Conservation (phyloP, 2,888 invertebrate species). For the Argyresthia albistria region DNA sequence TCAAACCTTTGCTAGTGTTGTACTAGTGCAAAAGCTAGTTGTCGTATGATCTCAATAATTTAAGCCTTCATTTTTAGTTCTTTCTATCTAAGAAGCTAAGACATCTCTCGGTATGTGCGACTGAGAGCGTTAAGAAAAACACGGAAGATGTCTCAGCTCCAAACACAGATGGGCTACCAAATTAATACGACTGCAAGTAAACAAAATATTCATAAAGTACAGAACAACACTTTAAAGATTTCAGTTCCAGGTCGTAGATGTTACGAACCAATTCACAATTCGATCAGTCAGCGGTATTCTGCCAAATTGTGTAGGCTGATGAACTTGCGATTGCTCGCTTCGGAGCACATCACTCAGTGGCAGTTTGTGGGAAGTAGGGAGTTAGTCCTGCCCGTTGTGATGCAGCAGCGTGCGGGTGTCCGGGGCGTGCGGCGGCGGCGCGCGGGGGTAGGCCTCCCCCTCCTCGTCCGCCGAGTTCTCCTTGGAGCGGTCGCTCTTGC, state of each 20-base stretch:
- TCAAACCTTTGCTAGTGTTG: slow-evolving; percentile 40
- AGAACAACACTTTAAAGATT: background rate
- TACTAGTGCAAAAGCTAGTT: slow-evolving; percentile 12
- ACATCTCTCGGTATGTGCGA: background rate
- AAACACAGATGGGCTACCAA: background rate
- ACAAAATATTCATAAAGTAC: background rate
- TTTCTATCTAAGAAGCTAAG: background rate
- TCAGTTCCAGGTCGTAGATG: slow-evolving; percentile 15
- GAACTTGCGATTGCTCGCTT: too few species aligned
- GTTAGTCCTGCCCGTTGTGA: slow-evolving; percentile 86
- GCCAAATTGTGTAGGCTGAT: too few species aligned
- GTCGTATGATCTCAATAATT: slow-evolving; percentile 1
- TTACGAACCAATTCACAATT: slow-evolving; percentile 7
- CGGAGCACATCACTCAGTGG: too few species aligned
- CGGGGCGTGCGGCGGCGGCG: slow-evolving; percentile 70
- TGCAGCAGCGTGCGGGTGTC: slow-evolving; percentile 78
- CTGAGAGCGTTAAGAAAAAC: background rate
- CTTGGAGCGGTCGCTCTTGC: slow-evolving; percentile 76
- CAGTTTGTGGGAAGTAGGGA: slow-evolving; percentile 10
- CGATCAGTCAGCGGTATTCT: background rate
- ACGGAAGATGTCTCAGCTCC: background rate
- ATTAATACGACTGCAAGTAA: background rate
- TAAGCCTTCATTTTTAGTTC: background rate
- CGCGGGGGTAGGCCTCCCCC: slow-evolving; percentile 55
- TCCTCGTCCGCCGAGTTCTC: slow-evolving; percentile 75